Conservation (phyloP, 2,797 vertebrate species). For the Mallotus villosus region DNA sequence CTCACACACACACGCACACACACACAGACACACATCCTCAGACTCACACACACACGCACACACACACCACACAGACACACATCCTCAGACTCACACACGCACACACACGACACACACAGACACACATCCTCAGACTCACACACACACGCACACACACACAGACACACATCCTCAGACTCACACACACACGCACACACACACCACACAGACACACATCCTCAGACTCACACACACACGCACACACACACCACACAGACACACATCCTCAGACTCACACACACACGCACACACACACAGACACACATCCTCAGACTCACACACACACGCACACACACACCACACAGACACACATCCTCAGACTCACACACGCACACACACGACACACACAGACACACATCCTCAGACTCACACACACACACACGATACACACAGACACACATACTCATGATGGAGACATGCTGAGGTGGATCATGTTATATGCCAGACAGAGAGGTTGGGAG, state of each 20-base stretch:
- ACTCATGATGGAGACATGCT: background rate
- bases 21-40: slow-evolving; percentile 27
- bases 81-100: slow-evolving; percentile 2
- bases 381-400: slow-evolving; percentile 14
- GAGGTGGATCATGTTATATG: slow-evolving; percentile 57
- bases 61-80: slow-evolving; percentile 39
- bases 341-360: slow-evolving; percentile 18
- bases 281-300: too few species aligned
- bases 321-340: too few species aligned
- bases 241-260: slow-evolving; percentile 30
- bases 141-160: slow-evolving; percentile 38
- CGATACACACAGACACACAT: slow-evolving; percentile 34
- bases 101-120: slow-evolving; percentile 37
- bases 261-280: slow-evolving; percentile 22
- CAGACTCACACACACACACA: slow-evolving; percentile 28
- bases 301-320: slow-evolving; percentile 21
- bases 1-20: slow-evolving; percentile 30
- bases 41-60: slow-evolving; percentile 12
- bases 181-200: slow-evolving; percentile 34
- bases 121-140: slow-evolving; percentile 14
- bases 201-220: slow-evolving; percentile 31
- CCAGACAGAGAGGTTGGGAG: slow-evolving; percentile 42
- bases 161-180: slow-evolving; percentile 11
- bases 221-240: slow-evolving; percentile 27
- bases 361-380: too few species aligned